Evolutionary conservation across 2,113 vertebrate genomes (phyloP).

Genomic region (Danionella cerebrum): DNA sequence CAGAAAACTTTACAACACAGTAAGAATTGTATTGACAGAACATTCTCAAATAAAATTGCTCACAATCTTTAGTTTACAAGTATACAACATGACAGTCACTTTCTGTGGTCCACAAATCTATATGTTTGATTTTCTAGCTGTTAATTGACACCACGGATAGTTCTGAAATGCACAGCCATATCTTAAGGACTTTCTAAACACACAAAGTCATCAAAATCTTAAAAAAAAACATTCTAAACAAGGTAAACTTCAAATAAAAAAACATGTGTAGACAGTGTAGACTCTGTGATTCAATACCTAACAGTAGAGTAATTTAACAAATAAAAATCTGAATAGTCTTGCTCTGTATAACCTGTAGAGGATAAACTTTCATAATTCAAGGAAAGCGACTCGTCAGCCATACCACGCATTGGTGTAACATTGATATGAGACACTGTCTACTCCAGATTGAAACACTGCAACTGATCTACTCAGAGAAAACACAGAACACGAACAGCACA

Average conservation of each 20-base stretch:
- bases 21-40: no score
- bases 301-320: neutral
- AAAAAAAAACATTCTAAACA: neutral
- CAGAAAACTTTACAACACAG: no score
- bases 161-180: no score
- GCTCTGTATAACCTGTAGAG: neutral
- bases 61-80: no score
- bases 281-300: neutral
- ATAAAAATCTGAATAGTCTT: neutral
- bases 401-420: constrained; percentile 16
- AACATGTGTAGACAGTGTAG: neutral
- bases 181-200: no score
- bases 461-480: constrained; percentile 12
- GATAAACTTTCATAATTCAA: neutral
- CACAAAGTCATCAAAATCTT: no score
- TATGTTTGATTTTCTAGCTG: no score
- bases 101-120: no score
- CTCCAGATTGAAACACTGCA: neutral
- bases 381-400: constrained; percentile 19
- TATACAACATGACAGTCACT: no score
- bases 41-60: no score
- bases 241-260: neutral
- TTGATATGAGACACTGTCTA: constrained; percentile 5
- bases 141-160: no score
- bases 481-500: neutral